Evolutionary conservation across 2,888 invertebrate species (phyloP).

Genomic region (Encarsia formosa): DNA sequence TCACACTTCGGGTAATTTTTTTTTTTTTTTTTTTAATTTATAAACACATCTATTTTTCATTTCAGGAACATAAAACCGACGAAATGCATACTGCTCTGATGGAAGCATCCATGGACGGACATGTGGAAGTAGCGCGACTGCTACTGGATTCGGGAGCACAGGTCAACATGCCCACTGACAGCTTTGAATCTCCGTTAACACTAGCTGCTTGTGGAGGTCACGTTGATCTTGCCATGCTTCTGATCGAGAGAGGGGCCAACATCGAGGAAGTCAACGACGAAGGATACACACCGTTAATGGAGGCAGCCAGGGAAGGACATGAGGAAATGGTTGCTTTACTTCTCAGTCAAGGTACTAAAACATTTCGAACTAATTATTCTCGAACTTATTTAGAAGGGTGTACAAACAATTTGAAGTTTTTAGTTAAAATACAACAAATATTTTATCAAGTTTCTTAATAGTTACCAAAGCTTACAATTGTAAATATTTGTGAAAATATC

Average conservation of each 20-base stretch:
- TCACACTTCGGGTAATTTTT: slow-evolving; percentile 68
- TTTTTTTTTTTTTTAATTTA: too few species aligned
- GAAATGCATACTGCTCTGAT: slow-evolving; percentile 99
- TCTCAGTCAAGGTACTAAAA: slow-evolving; percentile 69
- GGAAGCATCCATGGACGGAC: slow-evolving; percentile 99
- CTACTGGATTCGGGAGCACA: slow-evolving; percentile 96
- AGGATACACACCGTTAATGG: slow-evolving; percentile 99
- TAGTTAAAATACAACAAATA: too few species aligned
- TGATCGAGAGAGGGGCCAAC: slow-evolving; percentile 95
- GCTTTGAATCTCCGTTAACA: slow-evolving; percentile 97
- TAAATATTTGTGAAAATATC: too few species aligned
- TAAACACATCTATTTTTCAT: background rate
- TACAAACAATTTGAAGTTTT: background rate
- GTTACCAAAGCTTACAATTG: too few species aligned
- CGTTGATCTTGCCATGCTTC: slow-evolving; percentile 90
- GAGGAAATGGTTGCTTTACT: slow-evolving; percentile 96
- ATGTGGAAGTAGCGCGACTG: slow-evolving; percentile 93
- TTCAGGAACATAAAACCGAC: slow-evolving; percentile 93
- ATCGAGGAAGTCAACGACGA: slow-evolving; percentile 99
- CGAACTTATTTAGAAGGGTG: background rate
- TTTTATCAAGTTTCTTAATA: too few species aligned
- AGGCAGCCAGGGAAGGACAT: slow-evolving; percentile 97
- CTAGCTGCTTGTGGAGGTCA: slow-evolving; percentile 98
- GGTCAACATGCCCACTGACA: slow-evolving; percentile 99
- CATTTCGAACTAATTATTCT: slow-evolving; percentile 2